Evolutionary conservation across 2,888 invertebrate genomes (phyloP).

Genomic region (Mallateleia sp.): DNA sequence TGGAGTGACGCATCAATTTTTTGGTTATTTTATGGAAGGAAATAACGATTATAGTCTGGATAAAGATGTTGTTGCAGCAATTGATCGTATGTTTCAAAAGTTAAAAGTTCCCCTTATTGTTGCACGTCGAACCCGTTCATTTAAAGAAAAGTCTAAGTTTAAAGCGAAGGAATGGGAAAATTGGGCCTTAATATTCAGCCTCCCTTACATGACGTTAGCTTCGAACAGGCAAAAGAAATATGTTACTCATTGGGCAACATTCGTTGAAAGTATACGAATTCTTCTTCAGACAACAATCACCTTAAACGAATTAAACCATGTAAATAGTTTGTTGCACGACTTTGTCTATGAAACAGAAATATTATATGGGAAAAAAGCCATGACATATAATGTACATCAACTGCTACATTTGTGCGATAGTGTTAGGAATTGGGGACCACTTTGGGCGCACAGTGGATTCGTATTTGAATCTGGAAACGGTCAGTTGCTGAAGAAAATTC

Average conservation of each 20-base stretch:
- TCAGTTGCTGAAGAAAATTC: too few relatives aligned
- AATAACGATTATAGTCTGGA: too few relatives aligned
- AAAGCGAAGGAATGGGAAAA: neutral
- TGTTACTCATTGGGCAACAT: neutral
- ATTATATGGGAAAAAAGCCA: too few relatives aligned
- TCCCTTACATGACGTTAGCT: conserved; percentile 31
- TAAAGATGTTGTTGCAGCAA: neutral
- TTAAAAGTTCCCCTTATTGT: conserved; percentile 29
- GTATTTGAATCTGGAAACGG: too few relatives aligned
- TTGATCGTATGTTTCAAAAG: conserved; percentile 16
- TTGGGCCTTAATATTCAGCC: conserved; percentile 16
- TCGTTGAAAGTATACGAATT: neutral
- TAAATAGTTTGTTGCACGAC: neutral
- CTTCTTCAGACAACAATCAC: neutral
- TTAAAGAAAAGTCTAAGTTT: neutral
- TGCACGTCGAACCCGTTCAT: conserved; percentile 14
- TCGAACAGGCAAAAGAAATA: neutral
- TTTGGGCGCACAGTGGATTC: too few relatives aligned
- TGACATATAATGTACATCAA: conserved; percentile 53
- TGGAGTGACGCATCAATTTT: conserved; percentile 43
- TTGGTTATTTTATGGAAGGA: neutral
- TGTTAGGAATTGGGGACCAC: too few relatives aligned
- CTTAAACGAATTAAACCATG: neutral
- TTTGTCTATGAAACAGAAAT: too few relatives aligned
- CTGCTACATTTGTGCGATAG: too few relatives aligned